Base-by-base conservation (phyloP, 2,113 vertebrate genomes). In the Protomyctophum bolini region DNA sequence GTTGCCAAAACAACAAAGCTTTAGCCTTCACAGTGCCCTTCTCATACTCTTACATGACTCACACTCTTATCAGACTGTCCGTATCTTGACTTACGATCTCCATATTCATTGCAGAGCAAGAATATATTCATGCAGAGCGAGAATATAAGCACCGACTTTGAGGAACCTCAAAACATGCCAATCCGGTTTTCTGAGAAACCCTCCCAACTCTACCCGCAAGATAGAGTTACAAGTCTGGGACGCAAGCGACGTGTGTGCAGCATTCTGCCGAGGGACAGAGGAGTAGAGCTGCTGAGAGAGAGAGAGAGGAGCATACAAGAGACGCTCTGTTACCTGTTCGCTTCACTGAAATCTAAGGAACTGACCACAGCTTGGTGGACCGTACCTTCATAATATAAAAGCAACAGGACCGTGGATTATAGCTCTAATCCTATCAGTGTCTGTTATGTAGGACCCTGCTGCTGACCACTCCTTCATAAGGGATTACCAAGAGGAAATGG, bases 371-470 rank as follows among this genome's bases (percentile, higher is more conserved):
- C 33, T 10, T 72, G 65, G 72, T 72, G 74, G 75, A 85, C 50
- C 10, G 1, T 63, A 74, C 71, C 1, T 21, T 69, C 76, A 63
- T 55, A 70, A 66, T 75, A 63, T 55, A 70, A 66, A 81, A 73
- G 80, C 86, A 78, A 75, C 59, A 55, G 73, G 73, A 79, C 54
- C 64, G 74, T 80, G 81, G 86, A 91, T 91, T 90, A 89, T 61
- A 21, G 21, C 70, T 51, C 67, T 83, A 89, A 91, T 91, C 81
- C 79, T 62, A 56, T 83, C 81, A 76, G 76, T 58, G 72, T 63
- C 78, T 76, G 70, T 80, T 54, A 66, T 82, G 77, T 41, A 55
- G 79, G 72, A 70, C 58, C 67, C 72, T 72, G 60, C 72, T 72
- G 60, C 63, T 69, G 68, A 78, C 66, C 62, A 64, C 83, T 88